phyloP scores from a whole-genome alignment of 92 coral and sea anemone genomes.

The Isaurus tuberculatus region DNA sequence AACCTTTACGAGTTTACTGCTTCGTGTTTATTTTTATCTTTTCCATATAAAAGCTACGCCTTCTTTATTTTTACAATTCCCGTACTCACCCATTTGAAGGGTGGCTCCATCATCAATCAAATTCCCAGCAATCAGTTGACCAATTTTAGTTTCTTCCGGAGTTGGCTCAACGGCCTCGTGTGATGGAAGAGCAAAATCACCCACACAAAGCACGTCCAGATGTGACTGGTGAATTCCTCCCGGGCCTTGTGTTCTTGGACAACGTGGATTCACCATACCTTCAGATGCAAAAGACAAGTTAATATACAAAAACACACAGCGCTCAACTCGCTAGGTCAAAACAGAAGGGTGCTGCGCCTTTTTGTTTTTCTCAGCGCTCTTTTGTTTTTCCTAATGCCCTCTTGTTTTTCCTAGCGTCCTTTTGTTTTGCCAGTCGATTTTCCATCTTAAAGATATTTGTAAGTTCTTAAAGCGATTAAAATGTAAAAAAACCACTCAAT shows the following conservation, averaged over 20 bases:
- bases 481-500: too few species aligned
- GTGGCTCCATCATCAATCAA: slow-evolving; percentile 94
- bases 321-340: too few species aligned
- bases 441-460: too few species aligned
- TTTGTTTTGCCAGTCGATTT: too few species aligned
- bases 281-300: neutral
- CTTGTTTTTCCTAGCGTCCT: too few species aligned
- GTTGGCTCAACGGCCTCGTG: slow-evolving; percentile 66
- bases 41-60: too few species aligned
- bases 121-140: slow-evolving; percentile 84
- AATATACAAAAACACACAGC: neutral
- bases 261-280: slow-evolving; percentile 92
- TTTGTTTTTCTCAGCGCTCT: too few species aligned
- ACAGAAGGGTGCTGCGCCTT: too few species aligned
- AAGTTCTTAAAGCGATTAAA: too few species aligned
- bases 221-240: slow-evolving; percentile 96
- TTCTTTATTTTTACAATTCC: neutral
- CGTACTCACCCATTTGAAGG: slow-evolving; percentile 87
- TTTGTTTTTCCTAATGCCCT: too few species aligned
- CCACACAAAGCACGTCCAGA: slow-evolving; percentile 87
- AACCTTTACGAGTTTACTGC: too few species aligned
- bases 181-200: slow-evolving; percentile 87
- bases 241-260: slow-evolving; percentile 96
- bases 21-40: too few species aligned
- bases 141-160: slow-evolving; percentile 84